Evolutionary conservation across 1,140 invertebrate genomes (phyloP), one percentile per base, ranked within the genome.

Genomic region (Latrodectus geometricus): DNA sequence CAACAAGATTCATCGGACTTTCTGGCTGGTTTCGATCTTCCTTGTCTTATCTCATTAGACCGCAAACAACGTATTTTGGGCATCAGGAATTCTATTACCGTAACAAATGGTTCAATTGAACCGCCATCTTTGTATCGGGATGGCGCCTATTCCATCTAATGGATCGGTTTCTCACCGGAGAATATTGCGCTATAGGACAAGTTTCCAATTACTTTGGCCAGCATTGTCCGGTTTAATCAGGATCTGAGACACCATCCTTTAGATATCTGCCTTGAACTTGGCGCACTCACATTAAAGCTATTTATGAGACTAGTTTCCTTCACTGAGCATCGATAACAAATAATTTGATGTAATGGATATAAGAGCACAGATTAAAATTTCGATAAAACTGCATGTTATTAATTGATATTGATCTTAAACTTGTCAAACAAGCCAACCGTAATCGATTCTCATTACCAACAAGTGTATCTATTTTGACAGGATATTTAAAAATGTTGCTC

Each of bases 1-100:
- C 35, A 69, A 20, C 17, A n/a, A n/a, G 66, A 69, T 69, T 61
- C 54, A 61, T 17, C 17, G 69, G 72, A 17, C 50, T 17, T 15
- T 48, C 70, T 14, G 35, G 15, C 23, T 11, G 54, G 52, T 49
- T 35, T 48, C 76, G 66, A 80, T 69, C 48, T 69, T 66, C 79
- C 17, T 15, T 73, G 17, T 61, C 79, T 20, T 7, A 61, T 72
- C 52, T 52, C 68, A 72, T 82, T 61, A 73, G 52, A 73, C 81
- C 54, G 15, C 81, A 75, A 84, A 84, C 81, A 84, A 84, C 79
- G 81, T 69, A 72, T 50, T 72, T 69, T 21, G 52, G 52, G 15
- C 80, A 14, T n/a, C 70, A 35, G 70, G 80, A 82, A 82, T 84
- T 84, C 81, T 84, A 84, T 84, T 84, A 84, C 81, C 61, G 56